A percentile compares a stretch with the other conserved stretches of the same genome.
These are phyloP conservation scores for Tricholaema leucomelas DNA, from an alignment of 2,113 vertebrate species.

Conservation along the genomic window DNA sequence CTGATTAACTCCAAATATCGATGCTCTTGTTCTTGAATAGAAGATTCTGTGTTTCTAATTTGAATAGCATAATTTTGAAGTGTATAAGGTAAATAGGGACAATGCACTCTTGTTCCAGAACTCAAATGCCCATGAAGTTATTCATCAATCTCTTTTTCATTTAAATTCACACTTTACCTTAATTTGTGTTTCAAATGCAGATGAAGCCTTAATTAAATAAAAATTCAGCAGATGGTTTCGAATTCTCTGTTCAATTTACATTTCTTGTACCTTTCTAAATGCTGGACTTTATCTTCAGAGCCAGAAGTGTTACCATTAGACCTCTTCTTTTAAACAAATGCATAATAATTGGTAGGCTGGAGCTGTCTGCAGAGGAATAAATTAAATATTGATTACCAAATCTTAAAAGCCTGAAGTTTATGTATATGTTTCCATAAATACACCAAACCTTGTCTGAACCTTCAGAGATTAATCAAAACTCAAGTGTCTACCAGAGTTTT, in stretches of 20 bases:
- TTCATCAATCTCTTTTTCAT: slow-evolving; percentile 69
- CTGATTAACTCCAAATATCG: slow-evolving; percentile 28
- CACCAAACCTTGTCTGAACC: not conserved
- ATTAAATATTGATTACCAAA: slow-evolving; percentile 12
- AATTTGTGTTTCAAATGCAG: slow-evolving; percentile 70
- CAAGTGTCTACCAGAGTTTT: not conserved
- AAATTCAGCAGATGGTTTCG: slow-evolving; percentile 65
- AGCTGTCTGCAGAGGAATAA: not conserved
- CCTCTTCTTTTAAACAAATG: slow-evolving; percentile 14
- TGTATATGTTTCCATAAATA: not conserved
- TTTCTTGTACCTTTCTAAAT: slow-evolving; percentile 52
- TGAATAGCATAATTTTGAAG: slow-evolving; percentile 18
- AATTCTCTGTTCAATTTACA: slow-evolving; percentile 56
- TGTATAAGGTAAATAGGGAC: slow-evolving; percentile 56
- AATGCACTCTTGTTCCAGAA: slow-evolving; percentile 46
- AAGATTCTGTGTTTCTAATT: slow-evolving; percentile 50
- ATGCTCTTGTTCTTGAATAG: slow-evolving; percentile 33
- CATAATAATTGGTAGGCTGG: not conserved
- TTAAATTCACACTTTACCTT: slow-evolving; percentile 64
- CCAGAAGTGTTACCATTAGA: not conserved
- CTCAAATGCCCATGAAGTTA: slow-evolving; percentile 47
- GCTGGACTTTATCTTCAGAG: slow-evolving; percentile 45
- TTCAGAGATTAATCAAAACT: not conserved
- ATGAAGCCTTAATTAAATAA: slow-evolving; percentile 70
- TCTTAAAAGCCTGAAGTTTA: slow-evolving; percentile 17